These are phyloP conservation scores for Chionoecetes opilio DNA, from an alignment of 1,140 invertebrate species.

Conservation along the genomic window DNA sequence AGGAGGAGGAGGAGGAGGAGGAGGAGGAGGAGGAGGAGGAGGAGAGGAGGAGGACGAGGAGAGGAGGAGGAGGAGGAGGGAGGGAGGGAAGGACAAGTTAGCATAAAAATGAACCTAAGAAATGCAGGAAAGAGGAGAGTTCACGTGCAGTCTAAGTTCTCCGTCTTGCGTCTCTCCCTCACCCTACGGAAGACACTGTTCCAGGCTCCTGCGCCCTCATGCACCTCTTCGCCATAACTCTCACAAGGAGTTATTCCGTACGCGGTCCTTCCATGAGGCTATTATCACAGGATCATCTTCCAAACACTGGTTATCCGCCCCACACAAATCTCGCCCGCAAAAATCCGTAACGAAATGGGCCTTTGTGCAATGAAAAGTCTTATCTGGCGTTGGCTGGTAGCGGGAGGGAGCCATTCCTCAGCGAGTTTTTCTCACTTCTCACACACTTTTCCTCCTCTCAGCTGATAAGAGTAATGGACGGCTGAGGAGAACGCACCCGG, in stretches of 20 bases:
- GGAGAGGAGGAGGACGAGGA: background rate
- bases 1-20: background rate
- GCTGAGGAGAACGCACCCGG: constrained; percentile 58
- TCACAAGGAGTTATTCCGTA: constrained; percentile 69
- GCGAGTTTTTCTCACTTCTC: constrained; percentile 76
- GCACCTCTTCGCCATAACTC: constrained; percentile 55
- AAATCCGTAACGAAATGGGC: constrained; percentile 76
- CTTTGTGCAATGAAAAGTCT: constrained; percentile 78
- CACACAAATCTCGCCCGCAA: constrained; percentile 70
- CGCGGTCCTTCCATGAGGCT: constrained; percentile 72
- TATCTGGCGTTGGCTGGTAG: constrained; percentile 76
- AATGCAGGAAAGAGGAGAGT: background rate
- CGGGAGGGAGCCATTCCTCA: constrained; percentile 74
- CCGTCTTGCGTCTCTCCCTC: background rate
- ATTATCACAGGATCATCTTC: constrained; percentile 78
- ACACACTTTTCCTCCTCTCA: constrained; percentile 71
- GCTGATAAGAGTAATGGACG: constrained; percentile 77
- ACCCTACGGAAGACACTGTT: constrained; percentile 27
- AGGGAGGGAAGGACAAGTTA: background rate
- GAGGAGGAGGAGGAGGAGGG: background rate
- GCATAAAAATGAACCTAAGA: background rate
- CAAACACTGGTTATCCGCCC: constrained; percentile 75
- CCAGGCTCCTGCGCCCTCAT: constrained; percentile 57
- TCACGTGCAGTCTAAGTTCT: background rate
- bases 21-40: background rate